Evolutionary conservation across 2,797 vertebrate species (phyloP), one percentile per base, ranked within the genome.

Genomic region (Cryptoprocta ferox): DNA sequence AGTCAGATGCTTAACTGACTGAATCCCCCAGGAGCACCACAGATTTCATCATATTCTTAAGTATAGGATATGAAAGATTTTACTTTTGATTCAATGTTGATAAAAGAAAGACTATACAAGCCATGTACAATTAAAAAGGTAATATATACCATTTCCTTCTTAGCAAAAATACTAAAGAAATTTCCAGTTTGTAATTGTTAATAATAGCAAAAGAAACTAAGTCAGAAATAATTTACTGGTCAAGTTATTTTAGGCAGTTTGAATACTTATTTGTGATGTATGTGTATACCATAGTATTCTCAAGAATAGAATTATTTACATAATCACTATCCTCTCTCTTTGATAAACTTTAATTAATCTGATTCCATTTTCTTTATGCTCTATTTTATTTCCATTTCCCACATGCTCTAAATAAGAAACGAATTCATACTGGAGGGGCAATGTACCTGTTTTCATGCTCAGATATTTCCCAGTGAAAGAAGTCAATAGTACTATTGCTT

Each of bases 221-320:
- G n/a, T 63, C 26, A 88, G 73, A 96, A 78, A 61, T 79, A 82
- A 73, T 12, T 94, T 90, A 75, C 12, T 53, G 59, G 15, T 92
- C 28, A 80, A 75, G 83, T 94, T 92, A 82, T 86, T 92, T 91
- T 84, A 81, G 39, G 30, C 42, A 61, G 3, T 93, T 93, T 86
- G 35, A 93, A 56, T 13, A 35, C 30, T 59, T 71, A n/a, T 24
- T 92, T 84, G 6, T 90, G 18, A 79, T 80, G 53, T 18, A 24
- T 80, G 32, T 89, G 70, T 88, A 30, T 81, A 63, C 35, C 15
- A 37, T 37, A 86, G 10, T 63, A 63, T 91, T 90, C 65, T 95
- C n/a, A 66, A 80, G 56, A 95, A 56, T 79, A 39, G 50, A 79
- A 68, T 92, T 92, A 73, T 84, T 76, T 89, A 48, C 7, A 45